Base-by-base conservation (phyloP, 2,113 vertebrate species). In the Tichodroma muraria region DNA sequence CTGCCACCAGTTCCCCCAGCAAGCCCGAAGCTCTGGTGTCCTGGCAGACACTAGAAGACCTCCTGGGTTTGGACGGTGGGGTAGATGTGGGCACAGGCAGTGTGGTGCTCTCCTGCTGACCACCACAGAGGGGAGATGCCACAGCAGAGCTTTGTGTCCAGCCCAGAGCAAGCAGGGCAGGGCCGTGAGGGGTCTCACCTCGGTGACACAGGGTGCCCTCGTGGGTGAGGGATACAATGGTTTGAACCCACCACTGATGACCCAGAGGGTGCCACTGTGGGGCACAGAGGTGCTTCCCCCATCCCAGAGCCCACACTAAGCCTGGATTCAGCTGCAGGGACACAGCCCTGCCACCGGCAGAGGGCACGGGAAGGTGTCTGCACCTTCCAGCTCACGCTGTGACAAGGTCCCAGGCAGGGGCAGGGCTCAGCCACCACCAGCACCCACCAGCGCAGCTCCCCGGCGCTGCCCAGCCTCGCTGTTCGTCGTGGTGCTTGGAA, bases 311-410 rank as follows among this genome's bases (percentile, higher is more conserved):
- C 38, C 5, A 2, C 65, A 3, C 9, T 4, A 37, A 83, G 37
- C 45, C 49, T 1, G 5, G 10, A n/a, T 73, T 12, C 15, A 44
- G 40, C 27, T 15, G 28, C 27, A 7, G 31, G 23, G 49, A 33
- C 68, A 11, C 19, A 25, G 71, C 33, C 52, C 30, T 75, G 56
- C 21, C 0, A 3, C 7, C 0, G 0, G 23, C 2, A 1, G 22
- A 40, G 38, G 22, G 33, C 18, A 30, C 6, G 20, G 54, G 18
- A 65, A 50, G 21, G 45, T 49, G 45, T 38, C 35, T 27, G 23
- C 28, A 10, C 12, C 33, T 15, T 1, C 35, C 72, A 76, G 50
- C 24, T 69, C 53, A 22, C 0, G 6, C 19, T 6, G 15, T 11
- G 28, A n/a, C 21, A 22, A 30, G 10, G 25, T 35, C 3, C 2